Conservation (phyloP, 2,113 vertebrate genomes). For the Phalacrocorax carbo region DNA sequence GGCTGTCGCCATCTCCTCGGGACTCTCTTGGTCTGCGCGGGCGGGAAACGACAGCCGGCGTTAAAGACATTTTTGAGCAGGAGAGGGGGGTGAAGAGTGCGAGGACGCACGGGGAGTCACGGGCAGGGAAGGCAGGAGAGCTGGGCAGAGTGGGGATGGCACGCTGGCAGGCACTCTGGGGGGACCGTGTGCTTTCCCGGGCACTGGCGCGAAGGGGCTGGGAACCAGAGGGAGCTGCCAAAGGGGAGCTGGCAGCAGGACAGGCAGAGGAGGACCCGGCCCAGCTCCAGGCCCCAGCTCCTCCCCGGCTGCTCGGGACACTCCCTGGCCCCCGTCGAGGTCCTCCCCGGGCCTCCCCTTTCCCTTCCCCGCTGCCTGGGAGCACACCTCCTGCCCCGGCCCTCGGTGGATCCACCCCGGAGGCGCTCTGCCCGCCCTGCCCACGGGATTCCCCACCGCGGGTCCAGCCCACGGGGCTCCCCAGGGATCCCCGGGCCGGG, state of each 20-base stretch:
- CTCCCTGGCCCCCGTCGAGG: not conserved
- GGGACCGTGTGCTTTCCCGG: not conserved
- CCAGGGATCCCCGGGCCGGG: not conserved
- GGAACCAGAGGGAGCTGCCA: not conserved
- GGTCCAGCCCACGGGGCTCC: not conserved
- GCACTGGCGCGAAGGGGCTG: not conserved
- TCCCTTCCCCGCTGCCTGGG: not conserved
- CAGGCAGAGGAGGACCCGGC: not conserved
- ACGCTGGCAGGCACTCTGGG: not conserved
- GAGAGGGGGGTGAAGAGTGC: not conserved
- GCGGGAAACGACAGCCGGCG: not conserved
- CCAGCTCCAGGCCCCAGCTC: not conserved
- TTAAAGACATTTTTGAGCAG: not conserved
- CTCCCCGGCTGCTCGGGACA: not conserved
- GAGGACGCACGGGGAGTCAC: not conserved
- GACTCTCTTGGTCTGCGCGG: constrained; percentile 74
- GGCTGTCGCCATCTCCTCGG: constrained; percentile 74
- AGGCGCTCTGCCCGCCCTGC: not conserved
- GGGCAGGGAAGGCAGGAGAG: not conserved
- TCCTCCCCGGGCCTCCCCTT: not conserved
- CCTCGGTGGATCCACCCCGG: not conserved
- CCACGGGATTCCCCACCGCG: not conserved
- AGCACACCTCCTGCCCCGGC: not conserved
- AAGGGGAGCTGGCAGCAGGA: constrained; percentile 22
- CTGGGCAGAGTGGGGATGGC: not conserved